A percentile compares a stretch with the other conserved stretches of the same genome.
Conservation (phyloP, 2,113 vertebrate genomes). For the Mionectes macconnelli region DNA sequence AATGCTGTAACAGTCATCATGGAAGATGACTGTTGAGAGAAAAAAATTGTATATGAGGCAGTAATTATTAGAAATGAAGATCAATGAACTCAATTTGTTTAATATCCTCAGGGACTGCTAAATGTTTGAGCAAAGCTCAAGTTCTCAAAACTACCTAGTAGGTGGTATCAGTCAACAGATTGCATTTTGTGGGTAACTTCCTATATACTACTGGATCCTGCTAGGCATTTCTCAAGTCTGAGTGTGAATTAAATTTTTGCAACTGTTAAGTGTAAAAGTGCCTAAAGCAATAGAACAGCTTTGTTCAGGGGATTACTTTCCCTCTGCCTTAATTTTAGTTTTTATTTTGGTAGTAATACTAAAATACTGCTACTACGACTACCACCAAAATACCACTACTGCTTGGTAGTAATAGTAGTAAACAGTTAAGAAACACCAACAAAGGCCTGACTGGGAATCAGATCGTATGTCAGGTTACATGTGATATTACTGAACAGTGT, state of each 20-base stretch:
- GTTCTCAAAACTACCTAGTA: neutral
- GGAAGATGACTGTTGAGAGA: neutral
- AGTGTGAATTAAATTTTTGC: neutral
- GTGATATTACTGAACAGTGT: neutral
- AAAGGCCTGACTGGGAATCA: neutral
- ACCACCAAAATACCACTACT: neutral
- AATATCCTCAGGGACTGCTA: neutral
- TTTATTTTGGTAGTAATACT: neutral
- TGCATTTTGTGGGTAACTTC: neutral
- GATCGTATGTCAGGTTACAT: neutral
- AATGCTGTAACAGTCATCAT: neutral
- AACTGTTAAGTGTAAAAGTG: neutral
- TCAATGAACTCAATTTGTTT: neutral
- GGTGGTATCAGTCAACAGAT: neutral
- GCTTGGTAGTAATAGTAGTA: neutral
- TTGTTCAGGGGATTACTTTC: neutral
- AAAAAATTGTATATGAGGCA: neutral
- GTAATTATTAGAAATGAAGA: neutral
- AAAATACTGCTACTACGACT: neutral
- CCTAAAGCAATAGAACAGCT: neutral
- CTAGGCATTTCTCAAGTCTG: neutral
- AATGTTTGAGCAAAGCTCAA: neutral
- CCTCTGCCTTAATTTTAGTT: neutral
- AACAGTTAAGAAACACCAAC: neutral
- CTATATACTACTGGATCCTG: neutral